Conservation (phyloP, 1,140 invertebrate species). For the Mycetomoellerius zeteki region DNA sequence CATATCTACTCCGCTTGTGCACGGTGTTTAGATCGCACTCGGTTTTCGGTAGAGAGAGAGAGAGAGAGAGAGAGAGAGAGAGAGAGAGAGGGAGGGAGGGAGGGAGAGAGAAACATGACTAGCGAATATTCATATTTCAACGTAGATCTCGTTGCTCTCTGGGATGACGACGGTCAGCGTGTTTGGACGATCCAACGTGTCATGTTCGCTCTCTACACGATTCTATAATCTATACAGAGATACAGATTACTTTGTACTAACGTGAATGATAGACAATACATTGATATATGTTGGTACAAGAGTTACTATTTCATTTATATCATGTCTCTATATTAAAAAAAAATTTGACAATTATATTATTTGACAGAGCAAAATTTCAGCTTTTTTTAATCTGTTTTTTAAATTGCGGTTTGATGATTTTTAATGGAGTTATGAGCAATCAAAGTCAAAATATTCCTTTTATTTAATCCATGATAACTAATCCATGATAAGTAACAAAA, state of each 20-base stretch:
- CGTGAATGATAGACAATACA: background rate
- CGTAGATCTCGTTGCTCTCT: constrained; percentile 54
- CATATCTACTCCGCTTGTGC: constrained; percentile 38
- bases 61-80: background rate
- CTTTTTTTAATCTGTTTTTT: too few species aligned
- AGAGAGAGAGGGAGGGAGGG: background rate
- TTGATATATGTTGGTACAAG: background rate
- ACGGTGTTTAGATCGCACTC: constrained; percentile 50
- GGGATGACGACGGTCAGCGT: constrained; percentile 51
- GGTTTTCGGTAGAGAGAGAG: constrained; percentile 21
- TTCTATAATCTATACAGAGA: constrained; percentile 57
- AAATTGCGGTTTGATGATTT: too few species aligned
- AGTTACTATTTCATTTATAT: too few species aligned
- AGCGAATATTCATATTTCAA: constrained; percentile 76
- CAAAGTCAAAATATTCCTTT: too few species aligned
- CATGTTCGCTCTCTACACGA: constrained; percentile 46
- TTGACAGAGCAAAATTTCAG: too few species aligned
- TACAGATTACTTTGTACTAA: constrained; percentile 39
- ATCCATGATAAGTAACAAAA: too few species aligned
- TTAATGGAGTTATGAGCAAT: too few species aligned
- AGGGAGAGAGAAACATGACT: constrained; percentile 10
- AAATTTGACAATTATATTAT: too few species aligned
- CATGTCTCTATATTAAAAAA: too few species aligned
- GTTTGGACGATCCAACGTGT: constrained; percentile 51
- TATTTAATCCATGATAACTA: too few species aligned